Percentiles rank a stretch among this genome's conserved stretches.
Conservation (phyloP, 2,113 vertebrate genomes). For the Thymallus thymallus region DNA sequence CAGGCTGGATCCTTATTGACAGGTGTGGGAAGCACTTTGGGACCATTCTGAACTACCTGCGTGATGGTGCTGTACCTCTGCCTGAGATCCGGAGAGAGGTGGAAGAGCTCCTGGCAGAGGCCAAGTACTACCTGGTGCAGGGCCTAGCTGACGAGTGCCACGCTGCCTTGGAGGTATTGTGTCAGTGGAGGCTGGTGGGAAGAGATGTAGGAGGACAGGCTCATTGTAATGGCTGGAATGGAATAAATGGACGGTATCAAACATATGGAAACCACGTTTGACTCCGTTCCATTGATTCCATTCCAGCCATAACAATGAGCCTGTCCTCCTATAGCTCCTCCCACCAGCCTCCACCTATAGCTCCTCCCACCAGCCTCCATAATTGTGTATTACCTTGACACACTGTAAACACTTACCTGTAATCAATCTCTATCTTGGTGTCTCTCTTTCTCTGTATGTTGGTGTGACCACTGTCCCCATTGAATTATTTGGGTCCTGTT, state of each 20-base stretch:
- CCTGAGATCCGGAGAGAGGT: slow-evolving; percentile 93
- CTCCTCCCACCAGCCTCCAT: too few species aligned
- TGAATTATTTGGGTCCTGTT: slow-evolving; percentile 32
- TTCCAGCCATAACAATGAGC: too few species aligned
- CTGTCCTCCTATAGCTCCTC: too few species aligned
- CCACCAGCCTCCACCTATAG: too few species aligned
- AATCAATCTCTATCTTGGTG: background rate
- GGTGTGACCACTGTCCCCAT: background rate
- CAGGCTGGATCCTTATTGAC: slow-evolving; percentile 98
- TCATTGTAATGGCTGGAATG: too few species aligned
- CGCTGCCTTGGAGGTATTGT: slow-evolving; percentile 87
- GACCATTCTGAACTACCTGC: slow-evolving; percentile 93
- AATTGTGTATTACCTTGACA: slow-evolving; percentile 48
- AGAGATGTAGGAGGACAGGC: too few species aligned
- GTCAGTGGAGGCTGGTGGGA: too few species aligned
- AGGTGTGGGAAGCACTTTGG: slow-evolving; percentile 98
- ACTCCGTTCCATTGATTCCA: too few species aligned
- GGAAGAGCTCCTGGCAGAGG: slow-evolving; percentile 92
- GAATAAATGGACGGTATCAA: too few species aligned
- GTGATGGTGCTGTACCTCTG: slow-evolving; percentile 92
- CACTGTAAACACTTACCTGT: background rate
- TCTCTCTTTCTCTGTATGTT: background rate
- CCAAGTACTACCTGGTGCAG: slow-evolving; percentile 98
- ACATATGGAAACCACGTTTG: too few species aligned
- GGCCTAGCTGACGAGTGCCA: slow-evolving; percentile 95